phyloP scores from a whole-genome alignment of 2,888 invertebrate genomes.

The Axea sp. region DNA sequence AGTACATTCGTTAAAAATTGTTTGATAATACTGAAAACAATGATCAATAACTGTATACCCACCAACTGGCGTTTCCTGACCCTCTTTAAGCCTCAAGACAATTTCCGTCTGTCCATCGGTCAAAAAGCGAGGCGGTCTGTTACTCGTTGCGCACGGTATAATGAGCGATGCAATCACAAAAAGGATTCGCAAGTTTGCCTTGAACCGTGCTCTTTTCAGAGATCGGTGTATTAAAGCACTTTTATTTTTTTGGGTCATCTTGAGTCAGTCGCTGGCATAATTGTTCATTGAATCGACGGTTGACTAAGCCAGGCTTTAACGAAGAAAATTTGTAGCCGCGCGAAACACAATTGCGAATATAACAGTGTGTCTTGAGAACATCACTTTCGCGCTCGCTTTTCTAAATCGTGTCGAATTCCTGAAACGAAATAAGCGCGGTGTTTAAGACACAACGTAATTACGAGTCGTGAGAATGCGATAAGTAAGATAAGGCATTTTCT shows the following conservation, averaged over 20 bases:
- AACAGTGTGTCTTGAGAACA: conserved; percentile 16
- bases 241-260: conserved; percentile 65
- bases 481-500: conserved; percentile 34
- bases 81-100: conserved; percentile 93
- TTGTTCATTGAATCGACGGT: conserved; percentile 52
- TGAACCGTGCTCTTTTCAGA: conserved; percentile 65
- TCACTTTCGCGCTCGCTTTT: conserved; percentile 64
- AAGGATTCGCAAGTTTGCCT: conserved; percentile 56
- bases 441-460: conserved; percentile 31
- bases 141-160: conserved; percentile 79
- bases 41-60: too few species aligned
- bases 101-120: conserved; percentile 92
- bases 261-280: conserved; percentile 65
- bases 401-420: conserved; percentile 22
- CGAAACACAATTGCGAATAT: conserved; percentile 1
- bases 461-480: conserved; percentile 32
- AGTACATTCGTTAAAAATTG: too few species aligned
- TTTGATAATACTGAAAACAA: too few species aligned
- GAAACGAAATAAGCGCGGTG: conserved; percentile 31
- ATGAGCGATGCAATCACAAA: conserved; percentile 65
- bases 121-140: conserved; percentile 92
- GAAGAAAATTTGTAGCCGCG: neutral
- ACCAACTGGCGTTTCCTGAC: conserved; percentile 91
- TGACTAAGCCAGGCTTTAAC: neutral
- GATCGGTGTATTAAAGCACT: conserved; percentile 32